Percentiles rank a stretch among this genome's conserved stretches.
phyloP scores from a whole-genome alignment of 2,888 invertebrate genomes.

The Drosophila affinis region DNA sequence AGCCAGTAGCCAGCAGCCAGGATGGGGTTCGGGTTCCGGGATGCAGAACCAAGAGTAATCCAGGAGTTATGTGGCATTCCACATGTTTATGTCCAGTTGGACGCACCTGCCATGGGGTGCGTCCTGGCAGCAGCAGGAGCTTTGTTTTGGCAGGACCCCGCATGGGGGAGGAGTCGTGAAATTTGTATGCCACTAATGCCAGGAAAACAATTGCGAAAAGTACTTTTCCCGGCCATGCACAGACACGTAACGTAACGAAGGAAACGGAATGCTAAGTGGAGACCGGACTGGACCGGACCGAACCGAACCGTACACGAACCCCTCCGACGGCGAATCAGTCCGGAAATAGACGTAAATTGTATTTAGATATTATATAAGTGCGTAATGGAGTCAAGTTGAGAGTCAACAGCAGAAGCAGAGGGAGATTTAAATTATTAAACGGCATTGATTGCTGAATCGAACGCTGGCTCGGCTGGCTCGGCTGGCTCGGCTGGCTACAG shows the following conservation, averaged over 20 bases:
- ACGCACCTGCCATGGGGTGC: slow-evolving; percentile 58
- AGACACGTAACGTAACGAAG: slow-evolving; percentile 52
- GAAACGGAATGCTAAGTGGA: slow-evolving; percentile 63
- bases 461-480: too few relatives aligned
- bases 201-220: slow-evolving; percentile 77
- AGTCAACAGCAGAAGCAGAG: neutral
- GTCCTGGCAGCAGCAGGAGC: too few relatives aligned
- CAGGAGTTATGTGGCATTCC: slow-evolving; percentile 74
- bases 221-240: slow-evolving; percentile 61
- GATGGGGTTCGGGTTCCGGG: neutral
- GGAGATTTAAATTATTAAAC: slow-evolving; percentile 72
- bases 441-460: slow-evolving; percentile 62
- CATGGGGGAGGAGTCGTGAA: slow-evolving; percentile 37
- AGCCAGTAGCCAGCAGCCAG: neutral
- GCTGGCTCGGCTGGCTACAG: neutral
- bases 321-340: slow-evolving; percentile 8
- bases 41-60: neutral
- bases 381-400: slow-evolving; percentile 19
- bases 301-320: slow-evolving; percentile 15
- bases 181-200: slow-evolving; percentile 67
- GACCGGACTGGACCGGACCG: slow-evolving; percentile 45
- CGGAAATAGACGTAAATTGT: slow-evolving; percentile 37
- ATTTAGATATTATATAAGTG: slow-evolving; percentile 43
- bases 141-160: slow-evolving; percentile 60
- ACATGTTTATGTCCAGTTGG: slow-evolving; percentile 79